phyloP scores from a whole-genome alignment of 2,888 invertebrate species.

The Erebia ligea region DNA sequence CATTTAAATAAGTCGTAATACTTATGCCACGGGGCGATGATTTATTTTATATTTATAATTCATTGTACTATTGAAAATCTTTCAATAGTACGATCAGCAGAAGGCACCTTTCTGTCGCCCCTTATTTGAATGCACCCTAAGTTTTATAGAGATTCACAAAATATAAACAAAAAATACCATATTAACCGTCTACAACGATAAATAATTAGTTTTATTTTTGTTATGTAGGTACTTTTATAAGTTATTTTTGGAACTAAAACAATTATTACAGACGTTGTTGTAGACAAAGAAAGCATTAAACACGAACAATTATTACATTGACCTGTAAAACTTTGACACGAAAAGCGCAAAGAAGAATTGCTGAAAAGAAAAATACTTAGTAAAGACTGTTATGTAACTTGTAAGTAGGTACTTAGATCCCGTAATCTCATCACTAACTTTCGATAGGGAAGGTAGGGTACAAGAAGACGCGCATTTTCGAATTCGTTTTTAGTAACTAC shows the following conservation, averaged over 20 bases:
- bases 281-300: slow-evolving; percentile 13
- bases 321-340: slow-evolving; percentile 1
- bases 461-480: no score
- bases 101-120: not conserved
- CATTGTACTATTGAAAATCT: no score
- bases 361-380: slow-evolving; percentile 15
- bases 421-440: no score
- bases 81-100: not conserved
- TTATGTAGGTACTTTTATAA: not conserved
- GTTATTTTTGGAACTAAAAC: slow-evolving; percentile 3
- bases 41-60: no score
- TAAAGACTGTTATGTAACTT: not conserved
- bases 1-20: not conserved
- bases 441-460: no score
- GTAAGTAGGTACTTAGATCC: not conserved
- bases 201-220: not conserved
- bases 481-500: no score
- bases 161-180: not conserved
- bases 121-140: not conserved
- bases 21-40: not conserved
- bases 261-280: not conserved
- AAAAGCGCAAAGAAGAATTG: slow-evolving; percentile 25
- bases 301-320: slow-evolving; percentile 3
- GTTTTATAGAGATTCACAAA: not conserved
- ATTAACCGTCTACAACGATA: not conserved